These are phyloP conservation scores for Oceanites oceanicus DNA, from an alignment of 2,113 vertebrate genomes.

Conservation along the genomic window DNA sequence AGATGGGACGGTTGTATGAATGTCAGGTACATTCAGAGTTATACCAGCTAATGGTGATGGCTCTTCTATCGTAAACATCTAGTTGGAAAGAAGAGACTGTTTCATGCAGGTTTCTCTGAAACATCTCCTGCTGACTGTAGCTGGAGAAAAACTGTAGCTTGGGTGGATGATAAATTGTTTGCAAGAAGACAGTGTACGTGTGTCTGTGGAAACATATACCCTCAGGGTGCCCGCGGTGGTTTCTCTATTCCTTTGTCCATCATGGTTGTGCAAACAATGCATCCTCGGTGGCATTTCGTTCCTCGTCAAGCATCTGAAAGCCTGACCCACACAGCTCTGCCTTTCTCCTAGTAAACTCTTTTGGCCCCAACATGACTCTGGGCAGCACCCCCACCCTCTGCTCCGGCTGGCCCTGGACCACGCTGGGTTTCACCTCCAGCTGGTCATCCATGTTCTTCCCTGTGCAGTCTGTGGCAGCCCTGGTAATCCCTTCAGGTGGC, in stretches of 20 bases:
- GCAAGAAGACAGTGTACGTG: background rate
- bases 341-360: background rate
- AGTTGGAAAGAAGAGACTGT: background rate
- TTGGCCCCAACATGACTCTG: background rate
- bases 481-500: background rate
- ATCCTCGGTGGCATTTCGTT: background rate
- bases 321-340: background rate
- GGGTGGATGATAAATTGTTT: slow-evolving; percentile 27
- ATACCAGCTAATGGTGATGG: background rate
- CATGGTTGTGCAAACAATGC: background rate
- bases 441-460: background rate
- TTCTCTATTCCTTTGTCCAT: slow-evolving; percentile 12
- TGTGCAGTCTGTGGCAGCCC: background rate
- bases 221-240: background rate
- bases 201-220: background rate
- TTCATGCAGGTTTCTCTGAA: background rate
- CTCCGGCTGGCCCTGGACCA: background rate
- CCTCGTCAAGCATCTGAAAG: background rate
- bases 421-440: background rate
- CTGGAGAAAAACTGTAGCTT: slow-evolving; percentile 5
- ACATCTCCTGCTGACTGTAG: background rate
- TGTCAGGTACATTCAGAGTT: background rate
- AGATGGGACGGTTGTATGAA: background rate
- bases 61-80: background rate
- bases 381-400: background rate